Evolutionary conservation across 2,113 vertebrate genomes (phyloP).

Genomic region (Phocoena sinus): DNA sequence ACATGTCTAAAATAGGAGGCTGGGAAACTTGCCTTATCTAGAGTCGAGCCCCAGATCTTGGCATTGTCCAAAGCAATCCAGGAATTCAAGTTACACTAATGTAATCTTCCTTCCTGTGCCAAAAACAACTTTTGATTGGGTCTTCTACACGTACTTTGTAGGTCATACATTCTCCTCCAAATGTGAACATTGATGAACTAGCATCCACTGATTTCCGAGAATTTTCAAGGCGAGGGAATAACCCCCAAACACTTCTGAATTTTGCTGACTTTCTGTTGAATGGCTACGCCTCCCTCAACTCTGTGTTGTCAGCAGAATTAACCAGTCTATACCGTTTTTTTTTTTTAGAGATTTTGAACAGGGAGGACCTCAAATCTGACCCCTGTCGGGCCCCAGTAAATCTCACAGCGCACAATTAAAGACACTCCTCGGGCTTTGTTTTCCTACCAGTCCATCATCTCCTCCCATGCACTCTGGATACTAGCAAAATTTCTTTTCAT

Average conservation of each 20-base stretch:
- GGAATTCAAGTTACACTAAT: slow-evolving; percentile 54
- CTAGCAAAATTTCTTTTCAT: slow-evolving; percentile 3
- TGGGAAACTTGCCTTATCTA: slow-evolving; percentile 61
- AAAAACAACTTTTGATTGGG: slow-evolving; percentile 60
- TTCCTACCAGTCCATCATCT: background rate
- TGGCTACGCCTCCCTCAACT: background rate
- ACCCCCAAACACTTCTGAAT: background rate
- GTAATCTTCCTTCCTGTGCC: slow-evolving; percentile 48
- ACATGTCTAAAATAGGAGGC: slow-evolving; percentile 28
- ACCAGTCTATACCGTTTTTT: slow-evolving; percentile 21
- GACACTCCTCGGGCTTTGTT: background rate
- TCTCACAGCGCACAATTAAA: slow-evolving; percentile 25
- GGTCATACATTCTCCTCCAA: background rate
- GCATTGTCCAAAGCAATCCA: slow-evolving; percentile 45
- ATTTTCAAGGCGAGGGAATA: background rate
- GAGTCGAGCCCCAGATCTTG: slow-evolving; percentile 38
- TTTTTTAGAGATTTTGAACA: slow-evolving; percentile 28
- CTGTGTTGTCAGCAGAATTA: slow-evolving; percentile 34
- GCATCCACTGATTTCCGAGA: background rate
- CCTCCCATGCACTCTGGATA: background rate
- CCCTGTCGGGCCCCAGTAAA: background rate
- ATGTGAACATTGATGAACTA: slow-evolving; percentile 16
- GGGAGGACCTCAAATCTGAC: background rate
- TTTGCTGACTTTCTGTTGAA: background rate
- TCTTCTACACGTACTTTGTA: slow-evolving; percentile 39